Percentiles rank a stretch among this genome's conserved stretches.
phyloP scores from a whole-genome alignment of 2,888 invertebrate species.

The Drosophila infuscata region DNA sequence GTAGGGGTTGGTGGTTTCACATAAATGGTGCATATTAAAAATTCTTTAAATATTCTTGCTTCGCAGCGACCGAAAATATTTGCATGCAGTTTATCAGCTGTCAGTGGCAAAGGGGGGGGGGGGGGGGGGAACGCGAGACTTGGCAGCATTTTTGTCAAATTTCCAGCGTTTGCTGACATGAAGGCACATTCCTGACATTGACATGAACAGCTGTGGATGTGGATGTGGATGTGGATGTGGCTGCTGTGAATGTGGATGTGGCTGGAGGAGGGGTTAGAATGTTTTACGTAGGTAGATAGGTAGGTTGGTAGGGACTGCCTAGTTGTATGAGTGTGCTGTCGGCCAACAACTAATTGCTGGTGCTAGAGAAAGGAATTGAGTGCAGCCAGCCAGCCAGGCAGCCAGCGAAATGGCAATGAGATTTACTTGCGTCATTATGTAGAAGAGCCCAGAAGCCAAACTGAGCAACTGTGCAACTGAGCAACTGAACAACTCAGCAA shows the following conservation, averaged over 20 bases:
- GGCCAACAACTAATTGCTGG: slow-evolving; percentile 71
- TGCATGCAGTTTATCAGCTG: slow-evolving; percentile 72
- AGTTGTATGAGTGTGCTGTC: slow-evolving; percentile 23
- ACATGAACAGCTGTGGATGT: slow-evolving; percentile 24
- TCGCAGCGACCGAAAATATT: slow-evolving; percentile 64
- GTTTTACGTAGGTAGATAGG: not conserved
- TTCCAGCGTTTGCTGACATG: slow-evolving; percentile 68
- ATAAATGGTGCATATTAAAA: slow-evolving; percentile 80
- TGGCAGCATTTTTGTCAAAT: slow-evolving; percentile 77
- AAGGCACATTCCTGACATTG: slow-evolving; percentile 66
- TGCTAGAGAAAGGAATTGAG: slow-evolving; percentile 63
- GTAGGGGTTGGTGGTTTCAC: slow-evolving; percentile 20
- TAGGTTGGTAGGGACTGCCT: slow-evolving; percentile 2
- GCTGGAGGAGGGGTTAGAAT: not conserved
- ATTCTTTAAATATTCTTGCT: slow-evolving; percentile 73
- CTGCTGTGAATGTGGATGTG: not conserved
- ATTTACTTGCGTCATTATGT: slow-evolving; percentile 76
- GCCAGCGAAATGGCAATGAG: slow-evolving; percentile 76
- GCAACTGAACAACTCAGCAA: not conserved
- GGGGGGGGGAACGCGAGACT: slow-evolving; percentile 22
- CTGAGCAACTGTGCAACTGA: slow-evolving; percentile 5
- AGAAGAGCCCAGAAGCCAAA: slow-evolving; percentile 56
- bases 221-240: not conserved
- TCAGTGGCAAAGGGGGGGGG: slow-evolving; percentile 27
- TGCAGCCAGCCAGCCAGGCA: slow-evolving; percentile 61